A percentile compares a stretch with the other conserved stretches of the same genome.
These are phyloP conservation scores for Microcebus griseorufus DNA, from an alignment of 2,113 vertebrate species.

Conservation along the genomic window DNA sequence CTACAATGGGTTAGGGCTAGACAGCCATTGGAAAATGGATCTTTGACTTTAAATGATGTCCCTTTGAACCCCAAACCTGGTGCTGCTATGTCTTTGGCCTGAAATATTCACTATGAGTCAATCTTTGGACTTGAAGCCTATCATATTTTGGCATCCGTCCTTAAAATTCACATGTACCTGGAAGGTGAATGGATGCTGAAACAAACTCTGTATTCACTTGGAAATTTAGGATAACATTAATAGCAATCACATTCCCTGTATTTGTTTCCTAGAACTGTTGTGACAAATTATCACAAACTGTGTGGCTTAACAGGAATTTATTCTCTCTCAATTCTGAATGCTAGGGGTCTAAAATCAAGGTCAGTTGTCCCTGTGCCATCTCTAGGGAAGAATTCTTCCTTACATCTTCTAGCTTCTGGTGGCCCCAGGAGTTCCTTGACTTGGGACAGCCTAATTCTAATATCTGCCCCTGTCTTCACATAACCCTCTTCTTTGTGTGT, in stretches of 20 bases:
- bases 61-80: rapidly evolving
- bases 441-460: neutral
- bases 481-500: neutral
- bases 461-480: neutral
- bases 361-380: neutral
- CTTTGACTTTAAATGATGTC: neutral
- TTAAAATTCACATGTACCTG: neutral
- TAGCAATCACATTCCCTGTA: neutral
- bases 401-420: neutral
- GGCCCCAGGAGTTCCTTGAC: neutral
- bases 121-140: neutral
- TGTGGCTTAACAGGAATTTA: neutral
- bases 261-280: neutral
- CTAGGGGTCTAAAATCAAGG: neutral
- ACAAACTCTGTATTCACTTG: neutral
- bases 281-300: neutral
- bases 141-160: neutral
- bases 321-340: neutral
- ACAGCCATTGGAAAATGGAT: neutral
- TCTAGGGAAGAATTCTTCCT: neutral
- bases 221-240: neutral
- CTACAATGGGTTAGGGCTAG: neutral
- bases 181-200: neutral
- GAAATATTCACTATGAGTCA: neutral
- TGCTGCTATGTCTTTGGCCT: neutral